Evolutionary conservation across 1,140 invertebrate species (phyloP), one percentile per base, ranked within the genome.

Genomic region (Papilio aristodemus): DNA sequence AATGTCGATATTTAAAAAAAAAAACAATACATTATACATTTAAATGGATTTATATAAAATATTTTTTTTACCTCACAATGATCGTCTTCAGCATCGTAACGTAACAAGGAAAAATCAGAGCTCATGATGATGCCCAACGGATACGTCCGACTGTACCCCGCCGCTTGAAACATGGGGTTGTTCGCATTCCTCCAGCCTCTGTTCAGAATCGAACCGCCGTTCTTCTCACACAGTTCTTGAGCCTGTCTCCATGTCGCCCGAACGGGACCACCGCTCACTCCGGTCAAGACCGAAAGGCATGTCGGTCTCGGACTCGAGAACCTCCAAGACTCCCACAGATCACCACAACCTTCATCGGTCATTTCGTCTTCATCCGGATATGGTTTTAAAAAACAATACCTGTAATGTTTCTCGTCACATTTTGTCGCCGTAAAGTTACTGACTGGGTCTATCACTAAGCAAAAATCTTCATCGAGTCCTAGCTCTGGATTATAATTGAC

Each of bases 161-260:
- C 70, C 1, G 70, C 67, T n/a, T 74, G 71, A 27, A 91, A 78
- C 22, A 80, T 64, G 3, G 81, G 79, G 72, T 85, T 76, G 66
- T 91, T 91, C 0, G 89, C 79, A 67, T 89, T 92, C 39, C 84
- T 71, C 85, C 91, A 92, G 6, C 91, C 90, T 57, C 78, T 78
- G 50, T 87, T 83, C 13, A 92, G 50, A 9, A 92, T 69, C 0
- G 81, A 76, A 0, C 84, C 86, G 5, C 83, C 81, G 36, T 78
- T 78, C 59, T 80, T 89, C 4, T 70, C 71, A 69, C 91, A 92
- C 32, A 90, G 58, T 0, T 84, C 73, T 32, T 82, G 73, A 10
- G 89, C 83, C 36, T 91, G 89, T 11, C 62, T 72, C 87, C 89
- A 91, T 0, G 79, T 92, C 0, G 89, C 91, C 68, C 89, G 81